Conservation (phyloP, 2,888 invertebrate species). For the Aleiodes alternator region DNA sequence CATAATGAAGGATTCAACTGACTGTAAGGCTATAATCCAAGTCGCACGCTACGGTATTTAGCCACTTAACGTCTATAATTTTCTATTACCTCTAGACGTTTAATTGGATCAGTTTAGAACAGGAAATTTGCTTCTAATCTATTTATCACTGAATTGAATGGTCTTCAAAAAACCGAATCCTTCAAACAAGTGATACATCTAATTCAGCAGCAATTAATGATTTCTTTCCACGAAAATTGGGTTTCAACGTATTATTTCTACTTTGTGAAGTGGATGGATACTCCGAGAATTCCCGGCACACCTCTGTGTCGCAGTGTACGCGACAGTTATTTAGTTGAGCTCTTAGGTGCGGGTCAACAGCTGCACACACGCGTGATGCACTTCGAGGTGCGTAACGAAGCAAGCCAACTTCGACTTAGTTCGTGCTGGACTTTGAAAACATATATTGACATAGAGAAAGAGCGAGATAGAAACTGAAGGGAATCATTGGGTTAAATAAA, state of each 20-base stretch:
- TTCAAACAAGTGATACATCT: neutral
- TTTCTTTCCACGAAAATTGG: no score
- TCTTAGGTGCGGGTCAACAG: conserved; percentile 71
- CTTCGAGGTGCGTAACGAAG: conserved; percentile 32
- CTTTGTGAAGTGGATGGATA: neutral
- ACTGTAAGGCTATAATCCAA: conserved; percentile 26
- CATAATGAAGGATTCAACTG: conserved; percentile 5
- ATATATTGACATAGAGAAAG: neutral
- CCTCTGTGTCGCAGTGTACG: neutral
- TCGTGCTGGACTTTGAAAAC: neutral
- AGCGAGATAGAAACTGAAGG: no score
- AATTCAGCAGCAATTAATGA: neutral
- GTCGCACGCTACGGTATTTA: conserved; percentile 57
- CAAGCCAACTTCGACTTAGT: neutral
- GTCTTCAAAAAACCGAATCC: neutral
- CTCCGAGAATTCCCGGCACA: neutral
- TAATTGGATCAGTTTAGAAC: conserved; percentile 19
- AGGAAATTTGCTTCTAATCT: neutral
- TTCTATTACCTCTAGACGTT: neutral
- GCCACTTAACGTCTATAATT: conserved; percentile 56
- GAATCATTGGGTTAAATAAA: no score
- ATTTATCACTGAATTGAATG: neutral
- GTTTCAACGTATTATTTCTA: no score
- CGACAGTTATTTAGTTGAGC: conserved; percentile 62
- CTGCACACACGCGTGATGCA: conserved; percentile 64